Evolutionary conservation across 1,140 invertebrate species (phyloP).

Genomic region (Musca vetustissima): DNA sequence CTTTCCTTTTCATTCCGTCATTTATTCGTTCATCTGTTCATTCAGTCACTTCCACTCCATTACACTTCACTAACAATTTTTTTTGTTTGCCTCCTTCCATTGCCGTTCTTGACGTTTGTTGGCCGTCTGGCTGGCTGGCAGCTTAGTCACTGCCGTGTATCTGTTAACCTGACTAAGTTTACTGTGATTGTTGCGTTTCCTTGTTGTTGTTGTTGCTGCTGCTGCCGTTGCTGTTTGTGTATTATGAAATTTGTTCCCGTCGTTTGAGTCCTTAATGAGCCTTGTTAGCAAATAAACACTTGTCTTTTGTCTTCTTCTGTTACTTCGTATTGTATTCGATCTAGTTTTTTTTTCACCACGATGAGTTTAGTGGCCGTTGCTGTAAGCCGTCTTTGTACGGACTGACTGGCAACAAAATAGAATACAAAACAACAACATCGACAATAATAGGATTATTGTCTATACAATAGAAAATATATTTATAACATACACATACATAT

Average conservation of each 20-base stretch:
- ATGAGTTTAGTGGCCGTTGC: background rate
- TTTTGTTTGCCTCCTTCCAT: too few relatives aligned
- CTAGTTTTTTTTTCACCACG: background rate
- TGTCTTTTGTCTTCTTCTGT: slow-evolving; percentile 4
- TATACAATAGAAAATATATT: too few relatives aligned
- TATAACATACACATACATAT: too few relatives aligned
- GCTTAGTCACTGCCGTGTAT: too few relatives aligned
- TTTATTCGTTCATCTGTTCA: background rate
- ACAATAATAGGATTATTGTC: too few relatives aligned
- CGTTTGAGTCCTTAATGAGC: slow-evolving; percentile 13
- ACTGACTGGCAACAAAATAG: background rate
- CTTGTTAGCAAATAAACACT: slow-evolving; percentile 20
- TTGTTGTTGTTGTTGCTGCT: background rate
- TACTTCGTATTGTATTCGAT: slow-evolving; percentile 1
- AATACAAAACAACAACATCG: too few relatives aligned
- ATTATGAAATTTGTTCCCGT: slow-evolving; percentile 6
- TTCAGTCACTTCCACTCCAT: background rate
- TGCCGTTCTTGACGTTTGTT: too few relatives aligned
- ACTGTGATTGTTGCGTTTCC: too few relatives aligned
- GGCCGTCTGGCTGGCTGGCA: too few relatives aligned
- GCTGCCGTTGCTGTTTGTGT: too few relatives aligned
- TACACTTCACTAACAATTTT: too few relatives aligned
- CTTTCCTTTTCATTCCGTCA: background rate
- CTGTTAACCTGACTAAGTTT: too few relatives aligned
- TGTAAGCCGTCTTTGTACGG: background rate